These are phyloP conservation scores for Sakesphorus luctuosus DNA, from an alignment of 2,113 vertebrate species.

Conservation along the genomic window DNA sequence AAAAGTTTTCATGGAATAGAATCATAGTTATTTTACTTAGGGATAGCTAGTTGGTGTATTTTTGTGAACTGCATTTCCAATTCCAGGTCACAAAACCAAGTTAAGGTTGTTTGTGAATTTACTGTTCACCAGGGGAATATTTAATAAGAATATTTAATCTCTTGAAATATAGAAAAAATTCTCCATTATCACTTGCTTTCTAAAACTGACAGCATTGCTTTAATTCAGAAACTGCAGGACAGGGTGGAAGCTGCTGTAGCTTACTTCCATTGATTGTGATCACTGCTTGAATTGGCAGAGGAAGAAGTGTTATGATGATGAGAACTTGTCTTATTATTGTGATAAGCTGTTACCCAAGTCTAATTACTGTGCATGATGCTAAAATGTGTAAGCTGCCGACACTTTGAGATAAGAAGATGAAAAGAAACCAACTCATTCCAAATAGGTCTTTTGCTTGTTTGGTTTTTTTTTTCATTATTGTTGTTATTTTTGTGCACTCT, in stretches of 20 bases:
- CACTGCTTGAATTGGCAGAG: conserved; percentile 47
- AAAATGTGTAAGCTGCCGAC: conserved; percentile 37
- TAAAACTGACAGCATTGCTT: not conserved
- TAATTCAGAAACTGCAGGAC: not conserved
- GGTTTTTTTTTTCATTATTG: not conserved
- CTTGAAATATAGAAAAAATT: not conserved
- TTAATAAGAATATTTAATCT: not conserved
- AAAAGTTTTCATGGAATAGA: not conserved
- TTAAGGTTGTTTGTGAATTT: not conserved
- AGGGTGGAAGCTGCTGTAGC: not conserved
- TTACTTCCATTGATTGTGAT: conserved; percentile 24
- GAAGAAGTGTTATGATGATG: conserved; percentile 39
- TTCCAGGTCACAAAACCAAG: not conserved
- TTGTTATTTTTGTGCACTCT: not conserved
- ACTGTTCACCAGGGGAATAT: not conserved
- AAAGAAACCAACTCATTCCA: conserved; percentile 29
- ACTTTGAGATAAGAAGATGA: conserved; percentile 38
- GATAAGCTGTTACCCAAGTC: conserved; percentile 51
- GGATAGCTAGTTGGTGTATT: not conserved
- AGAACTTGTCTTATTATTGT: conserved; percentile 55
- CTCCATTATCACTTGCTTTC: not conserved
- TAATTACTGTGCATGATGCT: conserved; percentile 33
- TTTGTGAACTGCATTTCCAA: not conserved
- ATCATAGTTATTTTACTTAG: not conserved
- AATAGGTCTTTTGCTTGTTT: not conserved